phyloP scores from a whole-genome alignment of 92 coral and sea anemone genomes.

The Bergia sp. region DNA sequence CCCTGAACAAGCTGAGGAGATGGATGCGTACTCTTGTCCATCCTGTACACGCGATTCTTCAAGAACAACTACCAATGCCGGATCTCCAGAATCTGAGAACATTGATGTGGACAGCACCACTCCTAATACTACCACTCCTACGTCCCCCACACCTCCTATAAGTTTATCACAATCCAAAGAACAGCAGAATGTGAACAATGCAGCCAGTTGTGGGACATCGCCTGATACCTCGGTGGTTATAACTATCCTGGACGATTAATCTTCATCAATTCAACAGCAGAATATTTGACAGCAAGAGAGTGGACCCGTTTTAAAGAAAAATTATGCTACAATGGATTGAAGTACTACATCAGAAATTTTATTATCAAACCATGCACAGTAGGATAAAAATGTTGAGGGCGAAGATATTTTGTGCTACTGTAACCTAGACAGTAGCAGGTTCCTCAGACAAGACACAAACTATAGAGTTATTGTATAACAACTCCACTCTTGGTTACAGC shows the following conservation, averaged over 20 bases:
- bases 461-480: too few species aligned
- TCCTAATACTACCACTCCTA: constrained; percentile 74
- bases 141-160: constrained; percentile 59
- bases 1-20: constrained; percentile 85
- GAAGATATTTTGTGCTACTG: neutral
- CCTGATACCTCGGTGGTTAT: constrained; percentile 2
- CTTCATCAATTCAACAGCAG: neutral
- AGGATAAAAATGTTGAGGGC: too few species aligned
- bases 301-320: neutral
- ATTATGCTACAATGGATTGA: neutral
- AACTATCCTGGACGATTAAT: constrained; percentile 35
- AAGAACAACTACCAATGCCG: constrained; percentile 58
- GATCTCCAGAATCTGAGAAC: constrained; percentile 92
- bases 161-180: constrained; percentile 22
- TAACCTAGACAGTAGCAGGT: neutral
- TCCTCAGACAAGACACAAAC: too few species aligned
- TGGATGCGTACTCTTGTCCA: constrained; percentile 88
- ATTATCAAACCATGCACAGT: neutral
- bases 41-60: constrained; percentile 62
- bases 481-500: too few species aligned
- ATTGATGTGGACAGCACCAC: constrained; percentile 97
- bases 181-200: constrained; percentile 4
- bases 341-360: neutral
- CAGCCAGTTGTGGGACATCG: neutral
- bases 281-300: too few species aligned